phyloP scores from a whole-genome alignment of 2,888 invertebrate species.

The Muschampia plurimacula region DNA sequence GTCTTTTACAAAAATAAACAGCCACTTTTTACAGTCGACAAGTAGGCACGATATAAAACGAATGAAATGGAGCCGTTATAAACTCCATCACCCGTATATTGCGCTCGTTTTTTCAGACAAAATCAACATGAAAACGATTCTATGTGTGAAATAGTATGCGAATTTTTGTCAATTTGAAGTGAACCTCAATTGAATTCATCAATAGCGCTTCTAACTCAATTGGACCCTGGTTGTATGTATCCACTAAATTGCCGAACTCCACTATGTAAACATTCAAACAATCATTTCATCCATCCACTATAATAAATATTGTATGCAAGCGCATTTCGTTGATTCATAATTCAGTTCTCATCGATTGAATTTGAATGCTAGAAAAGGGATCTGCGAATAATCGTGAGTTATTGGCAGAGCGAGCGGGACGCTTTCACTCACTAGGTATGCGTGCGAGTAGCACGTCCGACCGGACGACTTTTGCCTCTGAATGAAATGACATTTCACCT shows the following conservation, averaged over 20 bases:
- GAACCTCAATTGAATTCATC: constrained; percentile 44
- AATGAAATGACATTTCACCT: no score
- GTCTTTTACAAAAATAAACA: constrained; percentile 8
- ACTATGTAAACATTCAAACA: constrained; percentile 24
- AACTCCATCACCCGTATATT: constrained; percentile 45
- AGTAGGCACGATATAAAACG: constrained; percentile 21
- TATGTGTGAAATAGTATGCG: constrained; percentile 37
- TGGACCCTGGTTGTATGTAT: constrained; percentile 22
- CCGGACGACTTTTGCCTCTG: no score
- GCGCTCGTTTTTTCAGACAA: constrained; percentile 44
- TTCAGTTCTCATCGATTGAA: constrained; percentile 19
- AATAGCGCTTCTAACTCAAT: constrained; percentile 36
- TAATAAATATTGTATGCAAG: constrained; percentile 17
- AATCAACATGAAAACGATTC: constrained; percentile 38
- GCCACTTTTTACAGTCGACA: constrained; percentile 7
- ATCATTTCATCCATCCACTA: constrained; percentile 15
- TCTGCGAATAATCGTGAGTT: no score
- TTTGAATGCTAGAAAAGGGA: constrained; percentile 5
- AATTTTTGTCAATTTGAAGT: constrained; percentile 40
- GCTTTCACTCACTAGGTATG: no score
- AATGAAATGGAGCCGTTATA: constrained; percentile 27
- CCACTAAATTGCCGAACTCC: constrained; percentile 25
- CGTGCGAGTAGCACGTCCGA: no score
- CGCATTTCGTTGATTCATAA: constrained; percentile 15
- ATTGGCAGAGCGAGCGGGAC: no score